Evolutionary conservation across 2,888 invertebrate genomes (phyloP).

Genomic region (Epistrophe grossulariae): DNA sequence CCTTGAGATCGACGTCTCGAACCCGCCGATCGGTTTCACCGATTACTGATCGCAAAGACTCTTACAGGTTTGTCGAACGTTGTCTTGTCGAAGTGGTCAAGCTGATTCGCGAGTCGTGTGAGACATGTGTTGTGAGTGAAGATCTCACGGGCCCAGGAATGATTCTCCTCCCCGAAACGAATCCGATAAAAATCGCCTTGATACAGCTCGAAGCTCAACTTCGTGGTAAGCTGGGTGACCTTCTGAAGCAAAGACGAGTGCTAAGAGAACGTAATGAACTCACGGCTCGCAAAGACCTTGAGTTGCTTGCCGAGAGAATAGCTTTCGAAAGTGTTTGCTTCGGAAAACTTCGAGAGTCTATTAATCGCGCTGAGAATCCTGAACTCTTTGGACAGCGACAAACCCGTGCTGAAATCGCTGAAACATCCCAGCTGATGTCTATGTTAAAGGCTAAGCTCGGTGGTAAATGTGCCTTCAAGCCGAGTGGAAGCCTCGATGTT

Average conservation of each 20-base stretch:
- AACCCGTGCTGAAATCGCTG: slow-evolving; percentile 88
- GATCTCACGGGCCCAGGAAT: slow-evolving; percentile 76
- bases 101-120: slow-evolving; percentile 86
- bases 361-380: slow-evolving; percentile 86
- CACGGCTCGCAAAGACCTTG: slow-evolving; percentile 88
- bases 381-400: slow-evolving; percentile 86
- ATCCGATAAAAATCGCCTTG: slow-evolving; percentile 86
- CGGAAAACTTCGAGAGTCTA: slow-evolving; percentile 88
- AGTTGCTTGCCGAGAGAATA: slow-evolving; percentile 91
- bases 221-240: slow-evolving; percentile 88
- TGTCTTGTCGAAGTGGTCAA: slow-evolving; percentile 87
- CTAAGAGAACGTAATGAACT: slow-evolving; percentile 88
- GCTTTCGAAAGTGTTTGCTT: slow-evolving; percentile 92
- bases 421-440: slow-evolving; percentile 91
- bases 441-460: slow-evolving; percentile 88
- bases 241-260: slow-evolving; percentile 88
- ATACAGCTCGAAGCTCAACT: slow-evolving; percentile 88
- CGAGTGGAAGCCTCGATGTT: slow-evolving; percentile 87
- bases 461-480: slow-evolving; percentile 84
- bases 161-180: slow-evolving; percentile 84
- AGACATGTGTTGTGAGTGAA: slow-evolving; percentile 85
- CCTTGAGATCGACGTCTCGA: slow-evolving; percentile 86
- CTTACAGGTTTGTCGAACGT: slow-evolving; percentile 87
- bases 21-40: slow-evolving; percentile 88
- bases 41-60: slow-evolving; percentile 87